Evolutionary conservation across 2,797 vertebrate genomes (phyloP).

Genomic region (Myripristis murdjan): DNA sequence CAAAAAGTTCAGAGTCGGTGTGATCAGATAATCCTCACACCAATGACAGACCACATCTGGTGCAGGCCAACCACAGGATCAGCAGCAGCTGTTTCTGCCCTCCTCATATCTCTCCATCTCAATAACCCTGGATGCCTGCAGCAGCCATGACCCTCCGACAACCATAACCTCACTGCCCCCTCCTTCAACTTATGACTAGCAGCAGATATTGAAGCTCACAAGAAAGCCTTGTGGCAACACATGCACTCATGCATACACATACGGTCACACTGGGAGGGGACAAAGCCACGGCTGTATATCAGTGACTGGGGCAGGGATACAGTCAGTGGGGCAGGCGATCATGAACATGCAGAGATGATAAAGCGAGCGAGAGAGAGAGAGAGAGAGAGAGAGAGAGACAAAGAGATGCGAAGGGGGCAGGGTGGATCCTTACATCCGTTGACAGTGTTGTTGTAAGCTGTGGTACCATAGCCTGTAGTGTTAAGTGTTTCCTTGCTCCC

Average conservation of each 20-base stretch:
- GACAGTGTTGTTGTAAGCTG: slow-evolving; percentile 90
- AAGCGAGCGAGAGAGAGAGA: slow-evolving; percentile 9
- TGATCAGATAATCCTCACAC: slow-evolving; percentile 20
- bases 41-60: slow-evolving; percentile 50
- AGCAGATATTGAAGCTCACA: slow-evolving; percentile 37
- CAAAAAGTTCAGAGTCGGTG: slow-evolving; percentile 24
- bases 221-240: slow-evolving; percentile 7
- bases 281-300: not conserved
- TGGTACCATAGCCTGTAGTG: slow-evolving; percentile 89
- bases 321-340: not conserved
- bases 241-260: not conserved
- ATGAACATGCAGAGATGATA: slow-evolving; percentile 27
- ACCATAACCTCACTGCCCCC: slow-evolving; percentile 20
- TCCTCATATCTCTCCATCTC: slow-evolving; percentile 47
- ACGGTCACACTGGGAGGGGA: not conserved
- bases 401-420: slow-evolving; percentile 67
- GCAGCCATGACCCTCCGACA: slow-evolving; percentile 51
- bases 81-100: slow-evolving; percentile 46
- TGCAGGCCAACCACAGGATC: slow-evolving; percentile 21
- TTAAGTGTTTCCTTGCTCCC: slow-evolving; percentile 97
- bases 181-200: slow-evolving; percentile 13
- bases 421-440: slow-evolving; percentile 94
- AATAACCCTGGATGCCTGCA: slow-evolving; percentile 50
- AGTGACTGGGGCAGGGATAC: not conserved
- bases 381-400: slow-evolving; percentile 26